Conservation (phyloP, 37 sponge, comb jelly and placozoan genomes). For the Tethya wilhelma region DNA sequence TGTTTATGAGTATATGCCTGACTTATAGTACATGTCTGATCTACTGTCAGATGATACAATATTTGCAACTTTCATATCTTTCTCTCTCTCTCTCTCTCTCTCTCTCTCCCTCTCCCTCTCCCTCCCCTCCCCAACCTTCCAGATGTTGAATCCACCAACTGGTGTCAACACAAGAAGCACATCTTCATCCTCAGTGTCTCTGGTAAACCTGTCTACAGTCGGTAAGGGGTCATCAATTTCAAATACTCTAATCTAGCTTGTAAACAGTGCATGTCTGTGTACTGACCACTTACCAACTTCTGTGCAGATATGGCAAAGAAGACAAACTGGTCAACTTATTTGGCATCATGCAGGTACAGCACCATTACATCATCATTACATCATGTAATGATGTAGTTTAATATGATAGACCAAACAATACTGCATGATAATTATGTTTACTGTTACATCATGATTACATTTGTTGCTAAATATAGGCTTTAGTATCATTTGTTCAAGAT, state of each 20-base stretch:
- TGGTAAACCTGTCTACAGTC: constrained; percentile 95
- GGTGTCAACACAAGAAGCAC: constrained; percentile 86
- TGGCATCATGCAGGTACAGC: constrained; percentile 99
- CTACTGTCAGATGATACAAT: background rate
- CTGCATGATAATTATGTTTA: no score
- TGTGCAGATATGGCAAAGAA: constrained; percentile 86
- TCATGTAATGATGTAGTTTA: no score
- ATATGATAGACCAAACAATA: no score
- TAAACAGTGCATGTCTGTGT: background rate
- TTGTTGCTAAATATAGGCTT: no score
- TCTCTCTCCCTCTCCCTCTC: background rate
- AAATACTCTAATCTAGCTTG: background rate
- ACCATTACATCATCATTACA: no score
- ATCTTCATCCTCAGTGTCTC: constrained; percentile 90
- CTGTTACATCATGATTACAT: no score
- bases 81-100: background rate
- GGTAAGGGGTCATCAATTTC: constrained; percentile 13
- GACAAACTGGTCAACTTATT: constrained; percentile 91
- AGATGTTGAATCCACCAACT: constrained; percentile 84
- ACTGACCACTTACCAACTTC: background rate
- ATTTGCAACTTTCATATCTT: background rate
- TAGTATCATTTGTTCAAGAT: constrained; percentile 93
- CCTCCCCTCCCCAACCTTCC: background rate
- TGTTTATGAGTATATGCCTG: no score
- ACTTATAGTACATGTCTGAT: no score